Evolutionary conservation across 2,797 vertebrate genomes (phyloP).

Genomic region (Pangasius sanitwongsei): DNA sequence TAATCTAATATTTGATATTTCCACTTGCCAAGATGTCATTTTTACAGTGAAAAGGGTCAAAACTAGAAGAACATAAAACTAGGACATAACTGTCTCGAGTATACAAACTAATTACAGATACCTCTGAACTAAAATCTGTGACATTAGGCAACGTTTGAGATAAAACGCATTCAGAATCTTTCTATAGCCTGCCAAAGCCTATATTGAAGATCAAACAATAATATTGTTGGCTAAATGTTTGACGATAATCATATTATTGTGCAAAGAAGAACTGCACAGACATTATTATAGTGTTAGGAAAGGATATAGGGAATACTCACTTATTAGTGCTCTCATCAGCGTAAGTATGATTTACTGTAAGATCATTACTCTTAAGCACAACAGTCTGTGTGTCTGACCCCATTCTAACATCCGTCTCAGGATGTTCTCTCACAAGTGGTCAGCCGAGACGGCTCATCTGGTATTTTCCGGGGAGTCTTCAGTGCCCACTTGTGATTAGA

Average conservation of each 20-base stretch:
- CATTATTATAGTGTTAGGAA: background rate
- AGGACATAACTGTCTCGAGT: background rate
- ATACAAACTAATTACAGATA: background rate
- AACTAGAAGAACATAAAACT: background rate
- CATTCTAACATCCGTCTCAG: background rate
- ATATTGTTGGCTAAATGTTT: background rate
- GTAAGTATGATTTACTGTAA: background rate
- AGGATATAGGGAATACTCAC: background rate
- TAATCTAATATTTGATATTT: background rate
- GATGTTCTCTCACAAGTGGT: background rate
- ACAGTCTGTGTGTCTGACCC: background rate
- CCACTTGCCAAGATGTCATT: background rate
- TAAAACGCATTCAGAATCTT: background rate
- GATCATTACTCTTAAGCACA: background rate
- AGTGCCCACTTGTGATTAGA: background rate
- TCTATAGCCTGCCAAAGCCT: background rate
- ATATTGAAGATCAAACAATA: background rate
- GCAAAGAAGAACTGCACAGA: background rate
- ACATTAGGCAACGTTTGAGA: background rate
- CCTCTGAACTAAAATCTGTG: background rate
- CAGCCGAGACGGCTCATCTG: background rate
- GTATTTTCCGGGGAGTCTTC: background rate
- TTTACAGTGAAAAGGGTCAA: background rate
- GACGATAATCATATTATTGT: background rate
- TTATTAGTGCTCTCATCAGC: background rate